Conservation (phyloP, 1,140 invertebrate genomes). For the Eulimnadia texana region DNA sequence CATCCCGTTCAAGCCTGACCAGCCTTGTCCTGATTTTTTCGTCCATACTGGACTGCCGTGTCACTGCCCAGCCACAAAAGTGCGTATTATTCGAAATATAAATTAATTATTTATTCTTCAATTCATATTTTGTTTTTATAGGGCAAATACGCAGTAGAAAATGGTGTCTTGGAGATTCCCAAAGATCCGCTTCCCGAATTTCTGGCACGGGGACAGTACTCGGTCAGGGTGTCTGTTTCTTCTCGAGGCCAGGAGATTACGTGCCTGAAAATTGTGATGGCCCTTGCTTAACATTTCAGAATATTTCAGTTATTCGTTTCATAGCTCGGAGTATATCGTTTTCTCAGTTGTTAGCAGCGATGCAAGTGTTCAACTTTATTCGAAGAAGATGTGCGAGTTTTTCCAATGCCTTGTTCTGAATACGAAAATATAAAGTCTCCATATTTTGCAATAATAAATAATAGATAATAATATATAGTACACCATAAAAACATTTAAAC, state of each 20-base stretch:
- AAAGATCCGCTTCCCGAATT: constrained; percentile 1
- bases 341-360: too few species aligned
- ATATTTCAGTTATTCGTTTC: not conserved
- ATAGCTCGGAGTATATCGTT: not conserved
- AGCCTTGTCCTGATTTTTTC: constrained; percentile 12
- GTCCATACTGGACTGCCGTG: not conserved
- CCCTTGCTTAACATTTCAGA: not conserved
- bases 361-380: too few species aligned
- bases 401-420: too few species aligned
- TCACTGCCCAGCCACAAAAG: constrained; percentile 9
- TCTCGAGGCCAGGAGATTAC: not conserved
- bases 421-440: too few species aligned
- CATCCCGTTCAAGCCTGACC: constrained; percentile 6
- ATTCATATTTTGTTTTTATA: too few species aligned
- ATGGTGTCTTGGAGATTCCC: not conserved
- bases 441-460: too few species aligned
- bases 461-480: too few species aligned
- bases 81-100: not conserved
- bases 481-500: too few species aligned
- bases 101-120: too few species aligned
- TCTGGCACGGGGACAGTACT: constrained; percentile 8
- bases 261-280: not conserved
- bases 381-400: too few species aligned
- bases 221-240: not conserved
- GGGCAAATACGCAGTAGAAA: constrained; percentile 8